Percentiles rank a stretch among this genome's conserved stretches.
Evolutionary conservation across 1,140 invertebrate genomes (phyloP).

Genomic region (Drosophila willistoni): DNA sequence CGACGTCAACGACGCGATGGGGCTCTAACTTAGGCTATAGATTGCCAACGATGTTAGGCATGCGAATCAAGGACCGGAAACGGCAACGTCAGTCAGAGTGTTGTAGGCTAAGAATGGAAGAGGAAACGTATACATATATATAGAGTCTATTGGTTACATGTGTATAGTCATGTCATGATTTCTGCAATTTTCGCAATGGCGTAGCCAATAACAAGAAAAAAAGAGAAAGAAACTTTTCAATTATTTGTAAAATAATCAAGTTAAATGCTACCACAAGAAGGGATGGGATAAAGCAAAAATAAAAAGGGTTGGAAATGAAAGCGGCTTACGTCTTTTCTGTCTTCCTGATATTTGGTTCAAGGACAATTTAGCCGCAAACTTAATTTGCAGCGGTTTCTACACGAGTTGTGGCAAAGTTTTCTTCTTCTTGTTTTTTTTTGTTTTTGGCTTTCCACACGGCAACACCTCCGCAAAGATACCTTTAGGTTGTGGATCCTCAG

Average conservation of each 20-base stretch:
- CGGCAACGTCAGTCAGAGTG: conserved; percentile 25
- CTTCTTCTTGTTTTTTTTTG: no score
- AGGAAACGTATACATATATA: conserved; percentile 12
- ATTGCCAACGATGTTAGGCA: conserved; percentile 17
- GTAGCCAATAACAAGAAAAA: conserved; percentile 6
- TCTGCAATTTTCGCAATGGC: conserved; percentile 63
- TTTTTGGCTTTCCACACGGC: conserved; percentile 43
- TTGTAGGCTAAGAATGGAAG: background rate
- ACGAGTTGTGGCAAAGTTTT: conserved; percentile 50
- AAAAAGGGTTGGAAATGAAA: conserved; percentile 22
- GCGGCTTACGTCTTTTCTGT: conserved; percentile 21
- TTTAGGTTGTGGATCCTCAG: conserved; percentile 22
- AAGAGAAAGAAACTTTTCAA: conserved; percentile 67
- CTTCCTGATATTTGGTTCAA: conserved; percentile 66
- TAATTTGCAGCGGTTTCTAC: conserved; percentile 62
- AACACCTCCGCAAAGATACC: conserved; percentile 54
- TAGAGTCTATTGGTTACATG: conserved; percentile 32
- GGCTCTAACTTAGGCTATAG: conserved; percentile 9
- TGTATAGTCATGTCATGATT: conserved; percentile 28
- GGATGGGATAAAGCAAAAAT: conserved; percentile 1
- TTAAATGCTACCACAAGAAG: conserved; percentile 68
- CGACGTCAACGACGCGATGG: conserved; percentile 43
- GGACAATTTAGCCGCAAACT: conserved; percentile 67
- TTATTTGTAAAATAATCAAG: conserved; percentile 80
- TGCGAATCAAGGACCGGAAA: conserved; percentile 41